Base-by-base conservation (phyloP, 2,797 vertebrate genomes). In the Cirrhinus molitorella region DNA sequence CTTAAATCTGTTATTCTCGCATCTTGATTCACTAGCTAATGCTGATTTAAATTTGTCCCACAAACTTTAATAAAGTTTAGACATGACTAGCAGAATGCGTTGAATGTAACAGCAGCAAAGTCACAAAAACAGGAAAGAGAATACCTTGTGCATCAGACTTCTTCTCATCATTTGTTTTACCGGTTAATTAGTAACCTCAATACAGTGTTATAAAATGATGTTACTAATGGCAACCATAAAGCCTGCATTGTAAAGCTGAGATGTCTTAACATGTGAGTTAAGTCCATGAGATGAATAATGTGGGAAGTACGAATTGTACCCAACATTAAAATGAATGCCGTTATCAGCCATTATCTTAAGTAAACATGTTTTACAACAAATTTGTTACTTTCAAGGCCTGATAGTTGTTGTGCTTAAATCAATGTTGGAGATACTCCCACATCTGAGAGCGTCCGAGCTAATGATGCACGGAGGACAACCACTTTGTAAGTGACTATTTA, bases 171-270 rank as follows among this genome's bases (percentile, higher is more conserved):
- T 23, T 87, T 87, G 25, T 17, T 80, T 81, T 53, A 85, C 79
- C 19, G 55, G 92, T 95, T 94, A 95, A 95, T 94, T 70, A 92
- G 79, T 95, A 93, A 94, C 91, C n/a, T 43, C 81, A 70, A 72
- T 75, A 49, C 16, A 75, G 73, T 68, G 85, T 88, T 92, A 94
- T 94, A 94, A 93, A 90, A 6, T 55, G 53, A 66, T 81, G 83
- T 73, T 66, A 72, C 85, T 83, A 88, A 92, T 91, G 91, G 79
- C 78, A 87, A 85, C 85, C 63, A 85, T 87, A 85, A 91, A 88
- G 76, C 85, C 82, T 81, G 85, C 79, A 86, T 91, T 65, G 83
- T 95, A 93, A 94, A 94, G 85, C 5, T 0, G 61, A 76, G 57
- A 85, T 37, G n/a, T 49, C 49, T 84, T 85, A 85, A 31, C 70